Percentiles rank a stretch among this genome's conserved stretches.
phyloP scores from a whole-genome alignment of 2,888 invertebrate species.

The Pheosia tremula region DNA sequence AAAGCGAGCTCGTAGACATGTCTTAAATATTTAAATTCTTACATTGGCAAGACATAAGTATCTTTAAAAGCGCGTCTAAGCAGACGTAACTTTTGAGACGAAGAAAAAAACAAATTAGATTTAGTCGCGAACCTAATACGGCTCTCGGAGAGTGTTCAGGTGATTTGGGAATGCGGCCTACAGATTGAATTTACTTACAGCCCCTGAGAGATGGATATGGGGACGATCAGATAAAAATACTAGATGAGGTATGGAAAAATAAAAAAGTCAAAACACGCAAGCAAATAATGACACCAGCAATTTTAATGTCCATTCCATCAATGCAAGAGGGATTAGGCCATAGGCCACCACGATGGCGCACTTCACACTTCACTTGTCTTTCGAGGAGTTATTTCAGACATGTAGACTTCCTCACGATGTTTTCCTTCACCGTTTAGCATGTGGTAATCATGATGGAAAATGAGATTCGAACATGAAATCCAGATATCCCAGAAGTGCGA shows the following conservation, averaged over 20 bases:
- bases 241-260: conserved; percentile 20
- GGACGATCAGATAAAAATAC: conserved; percentile 16
- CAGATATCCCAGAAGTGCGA: too few species aligned
- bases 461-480: too few species aligned
- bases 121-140: conserved; percentile 69
- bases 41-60: conserved; percentile 4
- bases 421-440: too few species aligned
- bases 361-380: too few species aligned
- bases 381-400: too few species aligned
- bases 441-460: too few species aligned
- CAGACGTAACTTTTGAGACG: conserved; percentile 53
- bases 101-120: conserved; percentile 76
- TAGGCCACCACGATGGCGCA: too few species aligned
- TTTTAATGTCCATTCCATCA: too few species aligned
- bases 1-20: conserved; percentile 8
- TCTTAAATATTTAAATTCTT: conserved; percentile 16
- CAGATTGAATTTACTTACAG: conserved; percentile 77
- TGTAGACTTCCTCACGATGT: too few species aligned
- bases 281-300: too few species aligned
- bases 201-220: conserved; percentile 65
- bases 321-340: too few species aligned
- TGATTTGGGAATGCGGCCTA: conserved; percentile 78
- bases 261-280: too few species aligned
- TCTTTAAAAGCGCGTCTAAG: conserved; percentile 8
- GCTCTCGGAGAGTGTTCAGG: conserved; percentile 72